Evolutionary conservation across 2,888 invertebrate genomes (phyloP).

Genomic region (Epinotia ramella): DNA sequence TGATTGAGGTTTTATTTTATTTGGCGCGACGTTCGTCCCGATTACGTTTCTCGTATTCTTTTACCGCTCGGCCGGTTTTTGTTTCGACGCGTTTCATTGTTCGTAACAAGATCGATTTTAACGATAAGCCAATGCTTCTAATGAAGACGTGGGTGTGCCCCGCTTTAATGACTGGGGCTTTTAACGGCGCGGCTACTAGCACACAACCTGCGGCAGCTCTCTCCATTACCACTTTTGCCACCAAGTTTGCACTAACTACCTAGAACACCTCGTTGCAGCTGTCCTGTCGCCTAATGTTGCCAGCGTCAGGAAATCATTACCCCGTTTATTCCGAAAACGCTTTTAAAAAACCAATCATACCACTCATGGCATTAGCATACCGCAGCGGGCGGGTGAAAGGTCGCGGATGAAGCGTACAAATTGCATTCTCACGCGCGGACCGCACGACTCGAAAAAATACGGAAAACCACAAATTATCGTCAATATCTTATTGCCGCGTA

Average conservation of each 20-base stretch:
- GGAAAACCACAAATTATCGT: conserved; percentile 36
- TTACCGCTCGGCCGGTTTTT: conserved; percentile 79
- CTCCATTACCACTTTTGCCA: conserved; percentile 3
- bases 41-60: conserved; percentile 83
- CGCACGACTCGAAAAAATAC: conserved; percentile 49
- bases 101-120: conserved; percentile 82
- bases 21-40: conserved; percentile 77
- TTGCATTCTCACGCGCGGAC: conserved; percentile 72
- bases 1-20: conserved; percentile 84
- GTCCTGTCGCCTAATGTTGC: conserved; percentile 18
- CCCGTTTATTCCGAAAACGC: conserved; percentile 7
- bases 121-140: conserved; percentile 76
- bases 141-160: conserved; percentile 82
- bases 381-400: conserved; percentile 59
- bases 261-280: neutral
- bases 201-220: conserved; percentile 28
- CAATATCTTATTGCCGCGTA: conserved; percentile 27
- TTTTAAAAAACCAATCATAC: conserved; percentile 30
- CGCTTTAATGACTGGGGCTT: conserved; percentile 58
- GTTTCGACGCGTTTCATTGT: conserved; percentile 82
- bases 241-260: neutral
- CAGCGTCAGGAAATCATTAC: conserved; percentile 14
- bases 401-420: conserved; percentile 67
- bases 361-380: conserved; percentile 63
- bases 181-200: conserved; percentile 50